Base-by-base conservation (phyloP, 2,113 vertebrate species). In the Ailurus styani region DNA sequence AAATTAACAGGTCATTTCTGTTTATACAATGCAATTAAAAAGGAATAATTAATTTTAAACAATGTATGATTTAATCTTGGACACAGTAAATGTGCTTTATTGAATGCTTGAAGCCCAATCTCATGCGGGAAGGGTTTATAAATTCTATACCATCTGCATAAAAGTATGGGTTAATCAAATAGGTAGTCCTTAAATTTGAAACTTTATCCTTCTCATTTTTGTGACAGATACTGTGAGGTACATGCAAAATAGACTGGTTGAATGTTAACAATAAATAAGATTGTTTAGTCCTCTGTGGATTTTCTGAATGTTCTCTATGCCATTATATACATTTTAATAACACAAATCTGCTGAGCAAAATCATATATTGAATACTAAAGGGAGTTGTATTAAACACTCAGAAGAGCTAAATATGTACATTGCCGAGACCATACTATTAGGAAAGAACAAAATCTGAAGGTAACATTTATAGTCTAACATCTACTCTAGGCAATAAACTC, bases 1-100 rank as follows among this genome's bases (percentile, higher is more conserved):
- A 98, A 98, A 98, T 99, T 98, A 99, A 97, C 98, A 98, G 99
- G 98, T 98, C 97, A 99, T 98, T 99, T 98, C 97, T 98, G 98
- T 99, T 99, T 99, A 98, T 98, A 97, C 96, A 97, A 97, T 97
- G 96, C 97, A 98, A 98, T 98, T 99, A 98, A 98, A 98, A 98
- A 98, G 93, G 97, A 98, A 98, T 98, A 99, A 98, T 99, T 98
- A 98, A 98, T 98, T 98, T 98, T 97, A 98, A 98, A 93, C 95
- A 98, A 96, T 98, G 97, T 97, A 96, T 96, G 89, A 95, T 97
- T 98, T 96, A 98, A 98, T 98, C 95, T 95, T 81, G 91, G 96
- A 90, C 93, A 97, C 81, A 68, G 55, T 96, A 93, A 98, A 97
- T 97, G 87, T 86, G 96, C 62, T 89, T 98, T 97, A 98, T 98